Conservation (phyloP, 2,797 vertebrate species). For the Hozukius guyotensis region DNA sequence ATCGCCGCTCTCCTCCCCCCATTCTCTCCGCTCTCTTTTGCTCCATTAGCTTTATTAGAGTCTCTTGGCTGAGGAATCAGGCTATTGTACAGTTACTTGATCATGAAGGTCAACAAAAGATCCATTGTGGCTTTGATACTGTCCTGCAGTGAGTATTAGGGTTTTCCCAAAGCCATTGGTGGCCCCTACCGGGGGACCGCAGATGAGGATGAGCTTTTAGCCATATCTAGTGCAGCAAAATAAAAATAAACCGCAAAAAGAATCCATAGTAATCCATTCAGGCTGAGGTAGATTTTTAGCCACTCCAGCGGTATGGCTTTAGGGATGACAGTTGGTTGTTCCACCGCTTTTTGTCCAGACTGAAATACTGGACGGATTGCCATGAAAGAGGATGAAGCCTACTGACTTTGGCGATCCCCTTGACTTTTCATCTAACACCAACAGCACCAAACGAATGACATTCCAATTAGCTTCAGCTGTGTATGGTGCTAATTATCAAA, state of each 20-base stretch:
- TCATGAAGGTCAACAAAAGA: constrained; percentile 65
- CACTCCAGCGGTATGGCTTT: no score
- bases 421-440: background rate
- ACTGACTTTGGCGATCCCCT: background rate
- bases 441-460: background rate
- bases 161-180: background rate
- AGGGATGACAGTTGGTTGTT: background rate
- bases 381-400: background rate
- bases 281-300: background rate
- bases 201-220: background rate
- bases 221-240: background rate
- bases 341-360: background rate
- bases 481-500: background rate
- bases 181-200: background rate
- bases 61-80: constrained; percentile 46
- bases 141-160: background rate
- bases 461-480: background rate
- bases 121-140: constrained; percentile 8
- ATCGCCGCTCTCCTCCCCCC: constrained; percentile 35
- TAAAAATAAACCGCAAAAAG: background rate
- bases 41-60: constrained; percentile 68
- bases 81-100: constrained; percentile 34
- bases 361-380: background rate
- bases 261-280: background rate
- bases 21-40: constrained; percentile 12